A percentile compares a stretch with the other conserved stretches of the same genome.
Evolutionary conservation across 2,888 invertebrate species (phyloP).

Genomic region (Pyrgus malvae): DNA sequence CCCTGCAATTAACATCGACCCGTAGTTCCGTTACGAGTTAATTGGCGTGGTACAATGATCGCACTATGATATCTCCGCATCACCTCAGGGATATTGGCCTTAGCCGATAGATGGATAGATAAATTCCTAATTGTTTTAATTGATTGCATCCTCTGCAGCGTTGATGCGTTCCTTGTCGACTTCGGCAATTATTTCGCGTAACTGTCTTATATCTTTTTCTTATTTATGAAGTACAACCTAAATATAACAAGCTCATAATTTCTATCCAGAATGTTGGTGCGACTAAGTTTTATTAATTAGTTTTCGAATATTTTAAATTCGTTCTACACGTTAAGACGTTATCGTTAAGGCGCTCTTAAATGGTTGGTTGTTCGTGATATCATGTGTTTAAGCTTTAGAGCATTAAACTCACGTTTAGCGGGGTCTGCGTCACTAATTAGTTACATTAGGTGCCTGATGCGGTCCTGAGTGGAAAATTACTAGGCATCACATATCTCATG

Average conservation of each 20-base stretch:
- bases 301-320: too few species aligned
- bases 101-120: slow-evolving; percentile 37
- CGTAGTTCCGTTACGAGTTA: slow-evolving; percentile 25
- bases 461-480: slow-evolving; percentile 23
- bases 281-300: too few species aligned
- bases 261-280: too few species aligned
- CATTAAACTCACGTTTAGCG: slow-evolving; percentile 24
- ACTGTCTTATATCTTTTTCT: too few species aligned
- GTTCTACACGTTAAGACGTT: too few species aligned
- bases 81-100: slow-evolving; percentile 25
- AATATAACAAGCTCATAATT: too few species aligned
- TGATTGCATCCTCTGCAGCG: slow-evolving; percentile 58
- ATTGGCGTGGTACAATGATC: slow-evolving; percentile 25
- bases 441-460: slow-evolving; percentile 22
- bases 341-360: too few species aligned
- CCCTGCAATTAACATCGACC: slow-evolving; percentile 25
- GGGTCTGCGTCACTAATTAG: slow-evolving; percentile 20
- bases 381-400: slow-evolving; percentile 8
- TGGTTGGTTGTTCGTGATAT: slow-evolving; percentile 9
- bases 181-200: too few species aligned
- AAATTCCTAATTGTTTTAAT: slow-evolving; percentile 69
- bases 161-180: slow-evolving; percentile 3
- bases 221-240: too few species aligned
- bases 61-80: slow-evolving; percentile 21
- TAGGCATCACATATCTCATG: slow-evolving; percentile 7